These are phyloP conservation scores for Mobula hypostoma DNA, from an alignment of 2,113 vertebrate genomes.

Conservation along the genomic window DNA sequence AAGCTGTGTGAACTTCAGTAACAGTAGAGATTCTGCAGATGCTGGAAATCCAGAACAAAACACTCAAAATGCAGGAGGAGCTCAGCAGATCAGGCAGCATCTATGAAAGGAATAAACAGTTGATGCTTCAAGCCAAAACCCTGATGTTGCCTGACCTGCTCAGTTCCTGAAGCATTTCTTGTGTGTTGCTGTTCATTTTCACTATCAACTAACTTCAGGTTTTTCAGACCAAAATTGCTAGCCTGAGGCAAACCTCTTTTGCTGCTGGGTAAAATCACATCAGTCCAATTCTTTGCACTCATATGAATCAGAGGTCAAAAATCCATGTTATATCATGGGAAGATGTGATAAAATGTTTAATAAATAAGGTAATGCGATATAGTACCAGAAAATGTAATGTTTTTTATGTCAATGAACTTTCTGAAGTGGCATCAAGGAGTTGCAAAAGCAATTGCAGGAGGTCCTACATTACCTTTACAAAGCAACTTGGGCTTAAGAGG, in stretches of 20 bases:
- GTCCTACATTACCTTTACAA: background rate
- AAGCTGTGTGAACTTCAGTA: background rate
- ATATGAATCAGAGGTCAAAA: background rate
- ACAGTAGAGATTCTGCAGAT: too few species aligned
- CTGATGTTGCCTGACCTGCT: too few species aligned
- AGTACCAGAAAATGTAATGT: background rate
- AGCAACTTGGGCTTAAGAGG: background rate
- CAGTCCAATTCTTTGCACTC: background rate
- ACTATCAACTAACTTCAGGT: background rate
- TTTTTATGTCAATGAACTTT: background rate
- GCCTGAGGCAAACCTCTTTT: background rate
- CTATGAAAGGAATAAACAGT: too few species aligned
- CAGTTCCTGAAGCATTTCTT: too few species aligned
- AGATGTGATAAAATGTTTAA: background rate
- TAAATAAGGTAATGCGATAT: background rate
- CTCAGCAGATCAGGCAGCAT: too few species aligned
- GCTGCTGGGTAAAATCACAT: background rate
- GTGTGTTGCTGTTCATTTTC: background rate
- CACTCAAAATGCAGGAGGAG: too few species aligned
- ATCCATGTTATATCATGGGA: background rate
- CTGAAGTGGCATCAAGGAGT: background rate
- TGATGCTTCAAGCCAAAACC: too few species aligned
- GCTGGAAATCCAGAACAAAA: too few species aligned
- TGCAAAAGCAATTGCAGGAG: background rate
- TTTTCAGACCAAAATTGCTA: background rate